These are phyloP conservation scores for Tyria jacobaeae DNA, from an alignment of 2,888 invertebrate genomes.

Conservation along the genomic window DNA sequence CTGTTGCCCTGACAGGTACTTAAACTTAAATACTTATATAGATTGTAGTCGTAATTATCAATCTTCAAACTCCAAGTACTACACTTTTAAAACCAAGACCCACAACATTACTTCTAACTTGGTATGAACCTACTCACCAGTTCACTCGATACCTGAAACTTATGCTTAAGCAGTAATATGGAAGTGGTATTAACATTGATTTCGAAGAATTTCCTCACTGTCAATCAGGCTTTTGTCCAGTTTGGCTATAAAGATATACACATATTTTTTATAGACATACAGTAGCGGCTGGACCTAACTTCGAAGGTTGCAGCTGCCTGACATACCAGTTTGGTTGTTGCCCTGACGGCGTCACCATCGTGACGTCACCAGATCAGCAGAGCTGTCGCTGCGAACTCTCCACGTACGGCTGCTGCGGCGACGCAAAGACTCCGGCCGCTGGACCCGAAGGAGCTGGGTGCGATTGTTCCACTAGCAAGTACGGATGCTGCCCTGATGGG, in stretches of 20 bases:
- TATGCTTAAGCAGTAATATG: no score
- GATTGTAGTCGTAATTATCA: not conserved
- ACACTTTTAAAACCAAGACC: no score
- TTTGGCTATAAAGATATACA: not conserved
- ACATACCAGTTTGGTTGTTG: slow-evolving; percentile 97
- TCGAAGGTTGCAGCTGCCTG: slow-evolving; percentile 93
- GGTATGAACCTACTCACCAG: no score
- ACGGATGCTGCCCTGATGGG: slow-evolving; percentile 96
- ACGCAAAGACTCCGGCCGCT: slow-evolving; percentile 92
- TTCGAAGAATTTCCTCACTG: no score
- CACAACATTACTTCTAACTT: no score
- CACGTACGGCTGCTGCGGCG: slow-evolving; percentile 94
- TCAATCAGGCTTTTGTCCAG: not conserved
- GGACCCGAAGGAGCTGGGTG: slow-evolving; percentile 94
- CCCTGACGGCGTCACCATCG: slow-evolving; percentile 91
- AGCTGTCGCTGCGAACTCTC: slow-evolving; percentile 93
- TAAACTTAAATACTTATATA: not conserved
- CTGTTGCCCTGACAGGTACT: slow-evolving; percentile 93
- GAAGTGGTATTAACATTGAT: no score
- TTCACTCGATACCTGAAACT: no score
- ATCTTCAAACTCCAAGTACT: no score
- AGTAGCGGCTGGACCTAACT: slow-evolving; percentile 91
- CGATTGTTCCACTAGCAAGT: slow-evolving; percentile 91
- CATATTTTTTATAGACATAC: slow-evolving; percentile 78
- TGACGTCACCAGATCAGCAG: slow-evolving; percentile 87